Percentiles rank a stretch among this genome's conserved stretches.
These are phyloP conservation scores for Eremophila alpestris DNA, from an alignment of 2,797 vertebrate genomes.

Conservation along the genomic window DNA sequence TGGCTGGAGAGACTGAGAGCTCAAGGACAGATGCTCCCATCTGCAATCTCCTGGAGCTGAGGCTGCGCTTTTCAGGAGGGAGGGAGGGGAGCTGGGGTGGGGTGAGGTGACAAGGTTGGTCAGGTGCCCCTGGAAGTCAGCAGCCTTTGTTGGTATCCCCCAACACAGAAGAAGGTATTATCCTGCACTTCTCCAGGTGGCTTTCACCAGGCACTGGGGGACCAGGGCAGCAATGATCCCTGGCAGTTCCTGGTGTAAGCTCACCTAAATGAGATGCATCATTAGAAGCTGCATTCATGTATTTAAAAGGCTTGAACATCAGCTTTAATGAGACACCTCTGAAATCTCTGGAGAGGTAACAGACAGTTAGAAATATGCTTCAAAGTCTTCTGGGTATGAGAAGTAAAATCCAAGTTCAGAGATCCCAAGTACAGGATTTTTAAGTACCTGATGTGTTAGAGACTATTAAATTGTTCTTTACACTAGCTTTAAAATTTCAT, in stretches of 20 bases:
- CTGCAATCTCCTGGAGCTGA: background rate
- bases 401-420: conserved; percentile 18
- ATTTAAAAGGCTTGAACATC: conserved; percentile 35
- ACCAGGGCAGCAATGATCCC: background rate
- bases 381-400: conserved; percentile 11
- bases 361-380: conserved; percentile 26
- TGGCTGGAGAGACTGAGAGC: background rate
- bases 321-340: conserved; percentile 47
- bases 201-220: background rate
- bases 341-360: conserved; percentile 27
- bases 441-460: background rate
- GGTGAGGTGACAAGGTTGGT: background rate
- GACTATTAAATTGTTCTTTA: conserved; percentile 8
- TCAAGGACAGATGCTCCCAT: conserved; percentile 30
- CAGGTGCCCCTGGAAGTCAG: background rate
- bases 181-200: background rate
- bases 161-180: background rate
- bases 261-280: conserved; percentile 43
- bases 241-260: background rate
- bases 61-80: background rate
- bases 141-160: background rate
- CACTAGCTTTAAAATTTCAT: conserved; percentile 15
- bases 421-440: background rate
- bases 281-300: background rate
- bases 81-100: background rate